Conservation (phyloP, 2,888 invertebrate genomes). For the Aricia artaxerxes region DNA sequence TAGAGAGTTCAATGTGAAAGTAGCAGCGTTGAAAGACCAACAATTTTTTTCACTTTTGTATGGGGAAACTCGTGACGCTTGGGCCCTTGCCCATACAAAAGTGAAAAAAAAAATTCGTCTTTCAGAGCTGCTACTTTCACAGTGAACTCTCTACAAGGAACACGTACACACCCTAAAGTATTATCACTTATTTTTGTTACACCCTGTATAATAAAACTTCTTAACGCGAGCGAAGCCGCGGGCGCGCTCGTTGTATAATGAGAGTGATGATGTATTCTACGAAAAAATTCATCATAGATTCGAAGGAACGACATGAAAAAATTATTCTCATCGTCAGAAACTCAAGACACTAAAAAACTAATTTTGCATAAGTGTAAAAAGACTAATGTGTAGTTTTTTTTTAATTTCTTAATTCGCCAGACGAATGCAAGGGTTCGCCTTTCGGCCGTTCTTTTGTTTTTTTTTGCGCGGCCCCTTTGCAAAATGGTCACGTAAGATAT, state of each 20-base stretch:
- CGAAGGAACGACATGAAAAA: conserved; percentile 65
- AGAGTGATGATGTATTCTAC: neutral
- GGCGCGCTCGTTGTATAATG: neutral
- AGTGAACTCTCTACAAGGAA: no score
- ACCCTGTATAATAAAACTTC: no score
- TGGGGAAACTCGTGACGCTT: no score
- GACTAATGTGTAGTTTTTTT: conserved; percentile 58
- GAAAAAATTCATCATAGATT: conserved; percentile 29
- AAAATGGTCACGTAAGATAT: conserved; percentile 77
- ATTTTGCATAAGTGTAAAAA: conserved; percentile 60
- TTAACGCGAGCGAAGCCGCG: no score
- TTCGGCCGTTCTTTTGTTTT: conserved; percentile 65
- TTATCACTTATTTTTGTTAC: no score
- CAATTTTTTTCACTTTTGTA: no score
- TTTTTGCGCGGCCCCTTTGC: conserved; percentile 62
- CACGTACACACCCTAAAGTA: no score
- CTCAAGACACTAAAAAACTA: conserved; percentile 55
- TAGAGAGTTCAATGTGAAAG: no score
- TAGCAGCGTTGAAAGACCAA: no score
- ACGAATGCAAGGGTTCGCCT: conserved; percentile 75
- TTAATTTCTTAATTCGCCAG: conserved; percentile 67
- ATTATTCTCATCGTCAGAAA: conserved; percentile 65
- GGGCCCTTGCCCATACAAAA: no score
- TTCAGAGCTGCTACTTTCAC: no score
- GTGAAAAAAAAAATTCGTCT: no score